phyloP scores from a whole-genome alignment of 2,888 invertebrate species.

The Acrobasis suavella region DNA sequence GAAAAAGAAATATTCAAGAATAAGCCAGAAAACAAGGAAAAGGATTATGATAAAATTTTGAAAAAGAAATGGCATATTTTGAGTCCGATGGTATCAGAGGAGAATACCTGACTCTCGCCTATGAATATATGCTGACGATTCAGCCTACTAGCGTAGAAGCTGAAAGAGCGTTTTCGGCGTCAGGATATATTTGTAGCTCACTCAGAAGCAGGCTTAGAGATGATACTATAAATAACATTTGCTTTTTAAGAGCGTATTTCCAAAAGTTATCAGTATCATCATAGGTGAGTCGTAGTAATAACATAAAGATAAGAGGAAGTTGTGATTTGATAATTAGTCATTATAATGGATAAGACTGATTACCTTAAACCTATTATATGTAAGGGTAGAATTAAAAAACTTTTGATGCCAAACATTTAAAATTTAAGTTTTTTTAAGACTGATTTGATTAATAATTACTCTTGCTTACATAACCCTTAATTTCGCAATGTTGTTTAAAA shows the following conservation, averaged over 20 bases:
- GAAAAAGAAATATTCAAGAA: slow-evolving; percentile 15
- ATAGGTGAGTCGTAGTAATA: slow-evolving; percentile 1
- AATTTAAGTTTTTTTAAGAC: no score
- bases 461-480: background rate
- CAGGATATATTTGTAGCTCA: slow-evolving; percentile 29
- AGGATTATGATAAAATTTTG: background rate
- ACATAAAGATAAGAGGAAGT: background rate
- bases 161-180: no score
- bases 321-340: slow-evolving; percentile 5
- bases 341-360: slow-evolving; percentile 4
- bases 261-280: slow-evolving; percentile 17
- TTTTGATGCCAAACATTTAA: background rate
- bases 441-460: background rate
- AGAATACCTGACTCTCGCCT: slow-evolving; percentile 21
- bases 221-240: slow-evolving; percentile 22
- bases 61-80: slow-evolving; percentile 5
- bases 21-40: slow-evolving; percentile 3
- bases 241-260: slow-evolving; percentile 2
- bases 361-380: no score
- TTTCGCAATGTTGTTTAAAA: background rate
- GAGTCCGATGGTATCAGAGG: slow-evolving; percentile 23
- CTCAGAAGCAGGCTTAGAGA: slow-evolving; percentile 27
- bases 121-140: slow-evolving; percentile 29
- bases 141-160: no score
- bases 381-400: slow-evolving; percentile 6